Percentiles rank a stretch among this genome's conserved stretches.
These are phyloP conservation scores for Bos taurus DNA, from an alignment of 2,113 vertebrate genomes.

Conservation along the genomic window DNA sequence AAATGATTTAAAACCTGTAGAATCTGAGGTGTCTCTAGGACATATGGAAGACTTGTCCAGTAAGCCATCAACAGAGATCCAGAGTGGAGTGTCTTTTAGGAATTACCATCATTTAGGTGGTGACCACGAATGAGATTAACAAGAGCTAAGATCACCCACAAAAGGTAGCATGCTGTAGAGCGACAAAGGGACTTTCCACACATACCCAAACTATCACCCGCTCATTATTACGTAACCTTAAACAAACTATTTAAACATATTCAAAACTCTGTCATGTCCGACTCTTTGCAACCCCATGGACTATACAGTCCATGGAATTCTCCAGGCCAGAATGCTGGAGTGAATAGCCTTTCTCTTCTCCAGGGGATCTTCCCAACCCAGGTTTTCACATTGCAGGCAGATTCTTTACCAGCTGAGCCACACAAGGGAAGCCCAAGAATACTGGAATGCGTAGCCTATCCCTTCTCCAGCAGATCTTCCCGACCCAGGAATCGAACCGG, in stretches of 20 bases:
- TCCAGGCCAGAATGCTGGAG: not conserved
- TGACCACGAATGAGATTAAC: not conserved
- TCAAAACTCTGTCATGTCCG: not conserved
- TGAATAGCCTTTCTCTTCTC: not conserved
- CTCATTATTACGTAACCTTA: not conserved
- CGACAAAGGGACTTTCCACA: not conserved
- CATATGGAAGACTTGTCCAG: not conserved
- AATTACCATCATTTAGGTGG: not conserved
- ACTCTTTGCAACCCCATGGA: not conserved
- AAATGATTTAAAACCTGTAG: not conserved
- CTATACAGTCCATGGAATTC: not conserved
- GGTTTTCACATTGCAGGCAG: not conserved
- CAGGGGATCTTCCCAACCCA: not conserved
- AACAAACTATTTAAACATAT: not conserved
- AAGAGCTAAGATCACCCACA: not conserved
- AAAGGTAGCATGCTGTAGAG: not conserved
- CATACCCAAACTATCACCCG: not conserved
- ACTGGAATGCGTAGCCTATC: not conserved
- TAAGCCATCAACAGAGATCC: not conserved
- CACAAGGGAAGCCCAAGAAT: not conserved
- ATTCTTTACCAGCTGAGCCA: not conserved
- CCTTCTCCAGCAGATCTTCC: not conserved
- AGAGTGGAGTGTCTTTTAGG: not conserved
- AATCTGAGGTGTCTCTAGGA: not conserved
- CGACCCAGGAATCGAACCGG: rapidly evolving